Evolutionary conservation across 2,113 vertebrate genomes (phyloP), one percentile per base, ranked within the genome.

Genomic region (Euleptes europaea): DNA sequence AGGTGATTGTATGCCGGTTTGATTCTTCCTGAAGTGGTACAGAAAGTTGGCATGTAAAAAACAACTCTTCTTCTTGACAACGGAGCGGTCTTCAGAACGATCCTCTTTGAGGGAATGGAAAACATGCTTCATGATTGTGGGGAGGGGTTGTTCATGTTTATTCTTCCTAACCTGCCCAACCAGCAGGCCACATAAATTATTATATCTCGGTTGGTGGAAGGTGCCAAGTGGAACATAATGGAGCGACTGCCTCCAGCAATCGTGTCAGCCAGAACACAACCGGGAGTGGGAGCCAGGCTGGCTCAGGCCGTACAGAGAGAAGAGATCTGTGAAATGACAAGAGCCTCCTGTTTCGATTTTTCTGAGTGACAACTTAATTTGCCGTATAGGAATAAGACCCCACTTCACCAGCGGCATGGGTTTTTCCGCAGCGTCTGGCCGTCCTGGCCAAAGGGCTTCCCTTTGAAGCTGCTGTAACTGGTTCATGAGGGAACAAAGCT

Each of bases 251-350:
- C 84, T 85, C 76, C 76, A 85, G 84, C 67, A 80, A 85, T 72
- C 79, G 54, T 85, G 84, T 73, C 84, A 85, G 69, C 84, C 84
- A 80, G 77, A 85, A 72, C 84, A 85, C 84, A 63, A 47, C 44
- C 42, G 54, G 84, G 84, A 85, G 73, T 38, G 63, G 33, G 54
- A 80, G 69, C 77, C 84, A 79, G 5, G 63, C 77, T 85, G 84
- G 84, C 84, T 38, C 40, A 57, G 69, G 26, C 40, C 28, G 67
- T 28, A 65, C 19, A 85, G 77, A 80, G 69, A 54, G 67, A 85
- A 49, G 77, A 60, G 69, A 85, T 85, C 77, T 85, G 67, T 21
- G 60, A 42, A 33, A 65, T 85, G 84, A 80, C 84, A 85, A 38
- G 77, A 49, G 84, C 76, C 84, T 85, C 84, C 84, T 85, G 84